phyloP scores from a whole-genome alignment of 1,140 invertebrate species.

The Apis dorsata region DNA sequence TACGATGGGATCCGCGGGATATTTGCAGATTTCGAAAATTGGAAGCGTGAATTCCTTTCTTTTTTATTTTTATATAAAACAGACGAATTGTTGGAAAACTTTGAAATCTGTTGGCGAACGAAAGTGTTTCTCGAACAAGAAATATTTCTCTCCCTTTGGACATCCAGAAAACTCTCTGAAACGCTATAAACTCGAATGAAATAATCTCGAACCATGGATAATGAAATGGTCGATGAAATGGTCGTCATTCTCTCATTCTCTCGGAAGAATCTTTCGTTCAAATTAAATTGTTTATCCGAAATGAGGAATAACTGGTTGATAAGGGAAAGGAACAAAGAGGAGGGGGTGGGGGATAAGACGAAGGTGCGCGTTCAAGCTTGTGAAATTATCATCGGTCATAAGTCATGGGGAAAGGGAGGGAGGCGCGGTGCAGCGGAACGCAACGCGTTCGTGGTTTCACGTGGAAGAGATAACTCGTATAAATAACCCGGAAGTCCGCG shows the following conservation, averaged over 20 bases:
- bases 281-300: conserved; percentile 45
- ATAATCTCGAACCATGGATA: no score
- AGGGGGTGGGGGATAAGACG: not conserved
- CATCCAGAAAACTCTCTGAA: no score
- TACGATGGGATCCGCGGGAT: not conserved
- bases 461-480: conserved; percentile 67
- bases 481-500: conserved; percentile 68
- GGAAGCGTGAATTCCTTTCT: no score
- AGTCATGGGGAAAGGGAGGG: conserved; percentile 51
- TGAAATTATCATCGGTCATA: conserved; percentile 67
- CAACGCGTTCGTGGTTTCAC: conserved; percentile 56
- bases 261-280: not conserved
- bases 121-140: no score
- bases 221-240: no score
- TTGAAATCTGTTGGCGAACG: no score
- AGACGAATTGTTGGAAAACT: no score
- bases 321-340: conserved; percentile 19
- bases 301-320: conserved; percentile 54
- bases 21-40: not conserved
- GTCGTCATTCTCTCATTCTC: no score
- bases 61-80: no score
- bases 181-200: no score
- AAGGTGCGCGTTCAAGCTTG: conserved; percentile 58
- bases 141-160: no score
- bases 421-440: conserved; percentile 37